Percentiles rank a stretch among this genome's conserved stretches.
Evolutionary conservation across 1,140 invertebrate genomes (phyloP).

Genomic region (Drosophila paulistorum): DNA sequence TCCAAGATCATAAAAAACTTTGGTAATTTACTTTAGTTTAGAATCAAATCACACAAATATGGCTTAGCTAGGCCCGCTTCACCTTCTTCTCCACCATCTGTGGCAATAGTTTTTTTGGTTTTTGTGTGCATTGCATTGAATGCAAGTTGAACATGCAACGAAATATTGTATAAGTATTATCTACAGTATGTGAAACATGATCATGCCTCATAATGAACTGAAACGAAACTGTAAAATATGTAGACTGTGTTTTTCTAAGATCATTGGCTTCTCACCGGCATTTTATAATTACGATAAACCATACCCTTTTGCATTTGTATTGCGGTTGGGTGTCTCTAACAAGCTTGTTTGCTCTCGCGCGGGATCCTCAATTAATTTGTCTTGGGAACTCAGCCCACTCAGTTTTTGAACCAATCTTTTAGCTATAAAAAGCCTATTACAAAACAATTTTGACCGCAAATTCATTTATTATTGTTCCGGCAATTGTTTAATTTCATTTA

Average conservation of each 20-base stretch:
- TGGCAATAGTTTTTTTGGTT: neutral
- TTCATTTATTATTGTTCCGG: slow-evolving; percentile 22
- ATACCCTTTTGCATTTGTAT: slow-evolving; percentile 1
- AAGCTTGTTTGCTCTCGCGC: slow-evolving; percentile 15
- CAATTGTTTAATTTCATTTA: slow-evolving; percentile 31
- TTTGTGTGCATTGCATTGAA: slow-evolving; percentile 15
- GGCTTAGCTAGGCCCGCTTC: neutral
- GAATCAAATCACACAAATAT: slow-evolving; percentile 14
- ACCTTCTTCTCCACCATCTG: neutral
- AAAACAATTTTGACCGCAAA: slow-evolving; percentile 17
- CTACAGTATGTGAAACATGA: neutral
- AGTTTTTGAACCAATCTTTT: neutral
- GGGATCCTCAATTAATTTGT: slow-evolving; percentile 17
- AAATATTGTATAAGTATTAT: slow-evolving; percentile 9
- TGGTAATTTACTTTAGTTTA: slow-evolving; percentile 9
- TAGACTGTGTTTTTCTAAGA: slow-evolving; percentile 1
- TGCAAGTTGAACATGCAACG: slow-evolving; percentile 24
- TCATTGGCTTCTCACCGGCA: slow-evolving; percentile 17
- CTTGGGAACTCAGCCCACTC: slow-evolving; percentile 22
- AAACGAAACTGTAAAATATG: slow-evolving; percentile 4
- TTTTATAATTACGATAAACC: slow-evolving; percentile 12
- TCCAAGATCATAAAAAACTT: slow-evolving; percentile 26
- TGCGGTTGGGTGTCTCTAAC: slow-evolving; percentile 5
- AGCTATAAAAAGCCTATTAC: neutral
- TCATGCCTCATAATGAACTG: neutral